A percentile compares a stretch with the other conserved stretches of the same genome.
These are phyloP conservation scores for Onychomys torridus DNA, from an alignment of 2,797 vertebrate species.

Conservation along the genomic window DNA sequence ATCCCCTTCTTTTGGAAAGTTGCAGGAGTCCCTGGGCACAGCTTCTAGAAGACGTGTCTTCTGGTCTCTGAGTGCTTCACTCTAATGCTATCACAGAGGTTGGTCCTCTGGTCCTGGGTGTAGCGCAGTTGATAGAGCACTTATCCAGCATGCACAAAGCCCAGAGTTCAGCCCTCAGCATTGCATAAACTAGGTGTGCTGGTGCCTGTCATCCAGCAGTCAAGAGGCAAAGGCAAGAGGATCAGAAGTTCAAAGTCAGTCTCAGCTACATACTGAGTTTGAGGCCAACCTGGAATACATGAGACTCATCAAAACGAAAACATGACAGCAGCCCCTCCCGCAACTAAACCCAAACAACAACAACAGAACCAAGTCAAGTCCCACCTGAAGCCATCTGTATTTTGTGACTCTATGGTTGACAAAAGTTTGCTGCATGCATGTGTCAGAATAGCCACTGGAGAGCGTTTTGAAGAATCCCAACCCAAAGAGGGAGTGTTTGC, in stretches of 20 bases:
- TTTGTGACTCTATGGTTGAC: neutral
- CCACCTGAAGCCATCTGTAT: neutral
- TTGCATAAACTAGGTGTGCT: neutral
- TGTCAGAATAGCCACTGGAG: neutral
- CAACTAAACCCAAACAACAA: neutral
- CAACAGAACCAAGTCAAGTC: neutral
- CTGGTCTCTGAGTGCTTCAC: neutral
- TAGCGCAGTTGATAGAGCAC: neutral
- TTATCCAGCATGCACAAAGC: neutral
- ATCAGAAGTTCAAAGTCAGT: neutral
- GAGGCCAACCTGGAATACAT: neutral
- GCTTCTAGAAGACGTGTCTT: fast-evolving
- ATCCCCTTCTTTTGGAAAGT: fast-evolving
- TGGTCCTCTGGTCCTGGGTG: too few relatives aligned
- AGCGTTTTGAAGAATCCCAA: neutral
- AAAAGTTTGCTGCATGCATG: too few relatives aligned
- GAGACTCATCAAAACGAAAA: neutral
- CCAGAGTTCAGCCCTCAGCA: too few relatives aligned
- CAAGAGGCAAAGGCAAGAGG: neutral
- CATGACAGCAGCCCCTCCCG: too few relatives aligned
- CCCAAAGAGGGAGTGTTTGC: neutral
- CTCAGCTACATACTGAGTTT: neutral
- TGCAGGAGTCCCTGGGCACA: fast-evolving
- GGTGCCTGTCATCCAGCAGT: neutral
- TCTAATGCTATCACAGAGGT: neutral